phyloP scores from a whole-genome alignment of 2,797 vertebrate genomes.

The Arnoldichthys spilopterus region DNA sequence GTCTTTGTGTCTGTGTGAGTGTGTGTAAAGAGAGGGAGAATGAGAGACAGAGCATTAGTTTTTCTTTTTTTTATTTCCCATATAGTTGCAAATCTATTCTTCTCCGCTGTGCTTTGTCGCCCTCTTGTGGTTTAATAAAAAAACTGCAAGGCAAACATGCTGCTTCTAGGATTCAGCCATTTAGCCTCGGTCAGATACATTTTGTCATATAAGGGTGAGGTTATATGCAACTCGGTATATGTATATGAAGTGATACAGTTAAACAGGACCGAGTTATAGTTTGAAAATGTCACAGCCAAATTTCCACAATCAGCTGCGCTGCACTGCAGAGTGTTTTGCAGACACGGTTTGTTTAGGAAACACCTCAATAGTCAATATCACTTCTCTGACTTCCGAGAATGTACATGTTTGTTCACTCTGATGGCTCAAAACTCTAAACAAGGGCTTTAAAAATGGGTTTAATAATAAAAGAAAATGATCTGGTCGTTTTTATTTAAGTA shows the following conservation, averaged over 20 bases:
- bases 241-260: too few relatives aligned
- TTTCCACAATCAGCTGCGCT: background rate
- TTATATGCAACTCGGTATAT: too few relatives aligned
- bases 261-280: background rate
- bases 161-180: too few relatives aligned
- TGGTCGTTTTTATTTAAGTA: too few relatives aligned
- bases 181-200: too few relatives aligned
- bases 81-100: too few relatives aligned
- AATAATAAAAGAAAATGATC: background rate
- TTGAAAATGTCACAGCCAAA: background rate
- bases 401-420: background rate
- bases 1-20: too few relatives aligned
- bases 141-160: background rate
- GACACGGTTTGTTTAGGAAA: constrained; percentile 7
- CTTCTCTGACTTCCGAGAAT: background rate
- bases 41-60: too few relatives aligned
- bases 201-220: too few relatives aligned
- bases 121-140: constrained; percentile 34
- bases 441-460: background rate
- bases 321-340: background rate
- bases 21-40: too few relatives aligned
- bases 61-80: too few relatives aligned
- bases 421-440: background rate
- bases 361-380: background rate
- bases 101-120: constrained; percentile 15